Evolutionary conservation across 2,113 vertebrate species (phyloP).

Genomic region (Strigops habroptila): DNA sequence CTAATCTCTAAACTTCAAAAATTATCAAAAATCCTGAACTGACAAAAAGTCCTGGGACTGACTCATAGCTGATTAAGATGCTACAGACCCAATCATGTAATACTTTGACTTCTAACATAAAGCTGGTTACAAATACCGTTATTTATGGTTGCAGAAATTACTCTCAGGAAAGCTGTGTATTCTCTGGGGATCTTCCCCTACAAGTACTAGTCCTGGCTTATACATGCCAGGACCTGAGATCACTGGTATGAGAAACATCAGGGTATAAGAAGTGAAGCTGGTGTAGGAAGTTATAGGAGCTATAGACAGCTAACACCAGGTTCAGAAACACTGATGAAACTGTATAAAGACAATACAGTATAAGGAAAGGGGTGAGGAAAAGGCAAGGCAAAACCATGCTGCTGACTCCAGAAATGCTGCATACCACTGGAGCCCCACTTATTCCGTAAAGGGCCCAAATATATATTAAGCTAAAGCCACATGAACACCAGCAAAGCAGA

Average conservation of each 20-base stretch:
- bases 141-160: background rate
- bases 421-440: background rate
- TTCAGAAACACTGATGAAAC: background rate
- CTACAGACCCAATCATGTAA: background rate
- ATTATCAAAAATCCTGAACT: background rate
- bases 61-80: background rate
- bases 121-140: background rate
- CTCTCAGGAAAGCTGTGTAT: background rate
- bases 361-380: accelerated
- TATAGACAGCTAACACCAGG: accelerated
- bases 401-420: background rate
- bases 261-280: background rate
- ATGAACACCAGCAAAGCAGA: background rate
- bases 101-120: background rate
- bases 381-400: background rate
- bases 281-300: background rate
- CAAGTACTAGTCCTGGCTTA: background rate
- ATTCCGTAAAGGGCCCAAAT: accelerated
- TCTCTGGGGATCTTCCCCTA: background rate
- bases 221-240: background rate
- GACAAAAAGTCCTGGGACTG: background rate
- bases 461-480: background rate
- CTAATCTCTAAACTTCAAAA: background rate
- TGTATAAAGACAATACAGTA: background rate
- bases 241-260: background rate